These are phyloP conservation scores for Noctua janthina DNA, from an alignment of 2,888 invertebrate species.

Conservation along the genomic window DNA sequence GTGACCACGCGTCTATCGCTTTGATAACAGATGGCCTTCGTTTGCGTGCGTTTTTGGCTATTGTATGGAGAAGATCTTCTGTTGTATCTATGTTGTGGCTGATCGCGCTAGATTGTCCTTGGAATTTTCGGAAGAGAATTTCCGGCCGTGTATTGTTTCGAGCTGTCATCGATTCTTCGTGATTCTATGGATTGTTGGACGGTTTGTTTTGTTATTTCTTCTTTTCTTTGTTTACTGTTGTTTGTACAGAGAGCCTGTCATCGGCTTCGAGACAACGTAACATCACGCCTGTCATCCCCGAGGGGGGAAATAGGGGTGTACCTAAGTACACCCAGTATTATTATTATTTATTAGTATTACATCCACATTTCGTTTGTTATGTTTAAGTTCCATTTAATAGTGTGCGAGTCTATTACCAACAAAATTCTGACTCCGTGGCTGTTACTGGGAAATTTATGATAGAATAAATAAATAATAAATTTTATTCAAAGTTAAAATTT, in stretches of 20 bases:
- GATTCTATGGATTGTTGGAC: conserved; percentile 3
- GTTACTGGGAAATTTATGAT: too few species aligned
- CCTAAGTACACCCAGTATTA: background rate
- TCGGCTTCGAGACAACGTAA: background rate
- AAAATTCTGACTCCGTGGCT: too few species aligned
- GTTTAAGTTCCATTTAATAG: background rate
- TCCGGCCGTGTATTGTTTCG: conserved; percentile 35
- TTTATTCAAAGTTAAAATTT: too few species aligned
- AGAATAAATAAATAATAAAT: too few species aligned
- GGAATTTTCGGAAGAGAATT: conserved; percentile 42
- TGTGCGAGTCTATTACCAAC: background rate
- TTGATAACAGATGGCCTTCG: background rate
- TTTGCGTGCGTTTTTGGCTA: background rate
- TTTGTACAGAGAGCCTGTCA: background rate
- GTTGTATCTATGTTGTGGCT: background rate
- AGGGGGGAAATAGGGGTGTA: background rate
- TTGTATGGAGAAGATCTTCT: background rate
- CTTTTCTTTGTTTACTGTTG: conserved; percentile 5
- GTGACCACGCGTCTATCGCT: background rate
- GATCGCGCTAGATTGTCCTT: background rate
- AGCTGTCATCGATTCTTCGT: conserved; percentile 44
- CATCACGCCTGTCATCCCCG: background rate
- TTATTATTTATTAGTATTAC: too few species aligned
- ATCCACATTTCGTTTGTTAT: background rate
- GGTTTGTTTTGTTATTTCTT: conserved; percentile 10